phyloP scores from a whole-genome alignment of 2,113 vertebrate species.

The Petromus typicus region DNA sequence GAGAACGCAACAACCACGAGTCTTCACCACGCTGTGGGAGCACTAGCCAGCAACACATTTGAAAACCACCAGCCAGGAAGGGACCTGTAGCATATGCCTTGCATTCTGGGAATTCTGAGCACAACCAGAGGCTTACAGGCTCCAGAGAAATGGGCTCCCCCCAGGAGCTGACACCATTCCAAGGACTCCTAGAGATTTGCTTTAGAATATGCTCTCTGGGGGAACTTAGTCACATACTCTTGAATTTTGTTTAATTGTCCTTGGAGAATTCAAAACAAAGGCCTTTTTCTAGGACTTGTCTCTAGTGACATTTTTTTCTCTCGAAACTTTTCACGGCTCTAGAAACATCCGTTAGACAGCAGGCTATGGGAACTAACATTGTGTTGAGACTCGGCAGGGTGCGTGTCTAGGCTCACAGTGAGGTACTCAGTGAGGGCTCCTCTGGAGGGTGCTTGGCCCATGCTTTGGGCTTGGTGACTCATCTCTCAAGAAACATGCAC shows the following conservation, averaged over 20 bases:
- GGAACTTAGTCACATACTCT: neutral
- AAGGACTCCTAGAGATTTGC: neutral
- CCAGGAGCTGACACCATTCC: neutral
- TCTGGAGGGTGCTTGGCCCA: neutral
- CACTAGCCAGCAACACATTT: neutral
- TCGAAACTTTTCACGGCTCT: neutral
- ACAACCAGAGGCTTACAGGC: neutral
- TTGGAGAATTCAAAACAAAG: neutral
- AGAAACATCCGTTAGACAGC: neutral
- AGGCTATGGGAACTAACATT: neutral
- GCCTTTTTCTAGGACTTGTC: neutral
- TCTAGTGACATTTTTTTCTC: neutral
- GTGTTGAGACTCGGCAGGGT: accelerated
- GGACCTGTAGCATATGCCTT: conserved; percentile 33
- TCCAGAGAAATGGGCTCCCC: neutral
- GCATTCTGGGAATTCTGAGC: conserved; percentile 31
- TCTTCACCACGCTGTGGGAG: neutral
- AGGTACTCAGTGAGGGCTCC: neutral
- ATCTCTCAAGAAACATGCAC: neutral
- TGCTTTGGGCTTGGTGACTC: neutral
- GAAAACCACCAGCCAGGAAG: neutral
- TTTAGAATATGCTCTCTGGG: neutral
- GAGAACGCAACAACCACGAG: neutral
- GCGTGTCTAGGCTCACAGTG: neutral
- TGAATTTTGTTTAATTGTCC: conserved; percentile 7